Evolutionary conservation across 2,888 invertebrate species (phyloP), one percentile per base, ranked within the genome.

Genomic region (Thymelicus sylvestris): DNA sequence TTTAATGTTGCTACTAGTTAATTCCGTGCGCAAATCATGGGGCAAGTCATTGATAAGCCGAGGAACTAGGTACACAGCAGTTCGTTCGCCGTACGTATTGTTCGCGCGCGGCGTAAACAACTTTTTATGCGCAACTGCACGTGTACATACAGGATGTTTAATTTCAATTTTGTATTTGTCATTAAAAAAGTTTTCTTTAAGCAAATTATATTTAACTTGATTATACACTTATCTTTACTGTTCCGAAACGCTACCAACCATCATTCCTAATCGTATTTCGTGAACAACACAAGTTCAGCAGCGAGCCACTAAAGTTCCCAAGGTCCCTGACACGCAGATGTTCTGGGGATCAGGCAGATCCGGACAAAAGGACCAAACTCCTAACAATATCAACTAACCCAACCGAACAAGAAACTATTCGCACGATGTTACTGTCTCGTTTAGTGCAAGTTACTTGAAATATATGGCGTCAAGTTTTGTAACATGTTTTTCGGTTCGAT

Each of bases 351-450:
- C 57, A 10, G 44, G 10, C 13, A 68, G 72, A 69, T 70, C 72
- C 50, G 57, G 74, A 74, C 63, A 76, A 74, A 76, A 72, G 74
- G 64, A 74, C 61, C 74, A 74, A 77, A 72, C 60, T 76, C 68
- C 63, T 75, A 74, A 78, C 76, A 75, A 76, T 74, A 75, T 78
- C 74, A 77, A 60, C 69, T 72, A 74, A 76, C 72, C 69, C 70
- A 67, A 76, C 72, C 74, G 74, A 31, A 47, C n/a, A 39, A 55
- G 59, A 70, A 76, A 76, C 77, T 76, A 74, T 75, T 75, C 69
- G 71, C 72, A 64, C 72, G 72, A 71, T 73, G 74, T 74, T 71
- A 73, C 59, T 67, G 66, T 63, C 71, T 70, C 73, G 70, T 75
- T 76, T 75, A 73, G 2, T 55, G 55, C 19, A 60, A 59, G 24